These are phyloP conservation scores for Beaufortia kweichowensis DNA, from an alignment of 2,113 vertebrate genomes.

Conservation along the genomic window DNA sequence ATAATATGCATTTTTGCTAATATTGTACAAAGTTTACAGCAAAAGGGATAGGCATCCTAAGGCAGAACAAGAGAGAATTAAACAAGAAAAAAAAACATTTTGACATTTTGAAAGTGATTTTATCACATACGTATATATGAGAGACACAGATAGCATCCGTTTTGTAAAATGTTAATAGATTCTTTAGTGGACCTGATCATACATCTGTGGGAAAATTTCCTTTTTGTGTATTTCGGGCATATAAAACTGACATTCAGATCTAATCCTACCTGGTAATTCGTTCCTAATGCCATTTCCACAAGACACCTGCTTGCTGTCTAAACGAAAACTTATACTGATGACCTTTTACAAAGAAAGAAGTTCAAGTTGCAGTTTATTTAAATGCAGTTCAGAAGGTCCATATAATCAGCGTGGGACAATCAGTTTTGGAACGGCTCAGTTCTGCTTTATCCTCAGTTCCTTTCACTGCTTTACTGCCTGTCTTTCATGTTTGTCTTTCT, in stretches of 20 bases:
- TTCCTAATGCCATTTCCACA: neutral
- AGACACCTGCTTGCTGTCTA: slow-evolving; percentile 8
- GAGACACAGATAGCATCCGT: neutral
- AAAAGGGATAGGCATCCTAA: too few species aligned
- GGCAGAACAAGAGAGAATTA: too few species aligned
- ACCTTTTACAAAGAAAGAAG: slow-evolving; percentile 26
- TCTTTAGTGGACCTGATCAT: neutral
- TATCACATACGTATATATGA: neutral
- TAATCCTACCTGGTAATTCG: neutral
- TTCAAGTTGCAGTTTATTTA: slow-evolving; percentile 29
- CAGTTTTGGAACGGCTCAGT: neutral
- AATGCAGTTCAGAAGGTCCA: slow-evolving; percentile 21
- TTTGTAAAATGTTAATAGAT: neutral
- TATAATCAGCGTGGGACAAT: slow-evolving; percentile 36
- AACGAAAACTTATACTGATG: slow-evolving; percentile 1
- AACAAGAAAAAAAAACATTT: too few species aligned
- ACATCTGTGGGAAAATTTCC: neutral
- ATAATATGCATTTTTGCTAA: too few species aligned
- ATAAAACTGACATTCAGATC: neutral
- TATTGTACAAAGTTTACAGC: too few species aligned
- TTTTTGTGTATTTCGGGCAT: neutral
- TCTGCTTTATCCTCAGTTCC: neutral
- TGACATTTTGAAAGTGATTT: neutral
- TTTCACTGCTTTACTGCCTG: slow-evolving; percentile 1
- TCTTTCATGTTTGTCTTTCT: neutral